These are phyloP conservation scores for Eurytoma adleriae DNA, from an alignment of 2,888 invertebrate species.

Conservation along the genomic window DNA sequence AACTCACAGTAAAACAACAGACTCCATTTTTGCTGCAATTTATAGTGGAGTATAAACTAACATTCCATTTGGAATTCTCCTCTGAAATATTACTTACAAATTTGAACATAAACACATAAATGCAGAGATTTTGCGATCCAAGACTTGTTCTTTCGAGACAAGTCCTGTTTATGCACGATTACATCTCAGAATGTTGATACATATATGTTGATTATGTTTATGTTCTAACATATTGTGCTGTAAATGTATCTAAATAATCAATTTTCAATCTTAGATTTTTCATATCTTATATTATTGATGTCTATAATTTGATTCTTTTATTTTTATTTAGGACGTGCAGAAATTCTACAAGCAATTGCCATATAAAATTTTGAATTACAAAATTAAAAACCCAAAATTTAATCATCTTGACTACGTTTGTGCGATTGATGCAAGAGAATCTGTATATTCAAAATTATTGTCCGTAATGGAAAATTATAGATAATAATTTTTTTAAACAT, in stretches of 20 bases:
- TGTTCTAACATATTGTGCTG: too few species aligned
- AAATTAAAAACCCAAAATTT: neutral
- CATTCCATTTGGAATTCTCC: too few species aligned
- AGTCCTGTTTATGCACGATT: too few species aligned
- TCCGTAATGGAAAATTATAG: neutral
- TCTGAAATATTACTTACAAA: too few species aligned
- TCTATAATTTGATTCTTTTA: neutral
- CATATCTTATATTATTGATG: neutral
- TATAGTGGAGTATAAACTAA: too few species aligned
- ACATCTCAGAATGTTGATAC: too few species aligned
- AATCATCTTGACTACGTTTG: slow-evolving; percentile 25
- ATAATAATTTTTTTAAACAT: neutral
- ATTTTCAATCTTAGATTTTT: neutral
- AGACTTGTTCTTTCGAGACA: too few species aligned
- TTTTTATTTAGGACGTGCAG: slow-evolving; percentile 6
- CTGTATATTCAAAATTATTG: neutral
- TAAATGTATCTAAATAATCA: neutral
- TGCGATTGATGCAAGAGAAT: slow-evolving; percentile 8
- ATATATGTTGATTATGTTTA: too few species aligned
- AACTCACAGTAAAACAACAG: too few species aligned
- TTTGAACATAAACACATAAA: too few species aligned
- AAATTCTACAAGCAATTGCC: neutral
- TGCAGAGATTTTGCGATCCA: too few species aligned
- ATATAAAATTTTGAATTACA: neutral
- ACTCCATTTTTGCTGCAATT: too few species aligned